Evolutionary conservation across 2,113 vertebrate genomes (phyloP), one percentile per base, ranked within the genome.

Genomic region (Crocuta crocuta): DNA sequence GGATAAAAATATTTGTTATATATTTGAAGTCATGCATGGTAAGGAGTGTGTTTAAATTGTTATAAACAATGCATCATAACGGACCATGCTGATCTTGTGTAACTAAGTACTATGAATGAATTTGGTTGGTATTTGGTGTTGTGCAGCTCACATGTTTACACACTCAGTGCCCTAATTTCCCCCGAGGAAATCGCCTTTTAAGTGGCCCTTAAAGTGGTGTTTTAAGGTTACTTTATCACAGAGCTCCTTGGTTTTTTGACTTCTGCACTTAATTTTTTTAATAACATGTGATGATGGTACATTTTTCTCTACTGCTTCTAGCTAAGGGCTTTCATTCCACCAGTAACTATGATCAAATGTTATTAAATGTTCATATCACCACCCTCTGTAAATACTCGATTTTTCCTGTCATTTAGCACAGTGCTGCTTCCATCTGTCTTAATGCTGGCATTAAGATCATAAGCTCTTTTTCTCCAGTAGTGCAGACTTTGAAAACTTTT

Each of bases 371-470:
- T 97, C 93, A 96, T 95, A 0, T 98, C 94, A 94, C 98, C 97
- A 53, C 98, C 97, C 93, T 71, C 48, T 99, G 98, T 99, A 99
- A 98, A 99, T 99, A 98, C 63, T 89, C 95, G 94, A 95, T 97
- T 97, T 98, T 97, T 96, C 83, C 95, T 98, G 33, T 95, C 97
- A 98, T 97, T 98, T 98, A 99, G 98, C 97, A 95, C 92, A 97
- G 96, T 98, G 97, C 96, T 99, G 97, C 98, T 99, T 99, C 43
- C 33, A 84, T 98, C 76, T 98, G 96, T 99, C 99, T 99, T 99
- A 99, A 99, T 99, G 99, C 99, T 99, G 99, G 99, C 99, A 99
- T 99, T 99, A 99, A 99, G 99, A 99, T 99, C 97, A 98, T 98
- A 98, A 97, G 96, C 93, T 98, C 98, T 98, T 98, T 97, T 98